These are phyloP conservation scores for Drosophila lowei DNA, from an alignment of 1,140 invertebrate genomes.

Conservation along the genomic window DNA sequence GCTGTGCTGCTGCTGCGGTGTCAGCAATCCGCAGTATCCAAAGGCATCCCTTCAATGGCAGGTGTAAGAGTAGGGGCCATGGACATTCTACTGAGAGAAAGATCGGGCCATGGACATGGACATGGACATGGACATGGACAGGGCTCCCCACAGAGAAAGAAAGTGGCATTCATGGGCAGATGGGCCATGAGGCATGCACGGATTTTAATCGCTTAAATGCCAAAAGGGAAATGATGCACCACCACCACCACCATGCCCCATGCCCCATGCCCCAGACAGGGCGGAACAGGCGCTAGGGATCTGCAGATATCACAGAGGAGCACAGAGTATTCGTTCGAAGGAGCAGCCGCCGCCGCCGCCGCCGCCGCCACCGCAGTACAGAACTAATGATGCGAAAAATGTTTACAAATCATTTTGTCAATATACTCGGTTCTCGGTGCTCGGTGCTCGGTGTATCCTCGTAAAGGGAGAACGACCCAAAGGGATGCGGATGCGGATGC, in stretches of 20 bases:
- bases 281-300: no score
- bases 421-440: constrained; percentile 43
- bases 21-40: constrained; percentile 62
- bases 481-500: not conserved
- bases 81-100: no score
- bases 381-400: constrained; percentile 80
- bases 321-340: not conserved
- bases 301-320: not conserved
- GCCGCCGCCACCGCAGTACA: no score
- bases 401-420: constrained; percentile 82
- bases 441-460: no score
- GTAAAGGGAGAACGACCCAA: not conserved
- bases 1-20: no score
- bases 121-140: no score
- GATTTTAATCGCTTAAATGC: constrained; percentile 80
- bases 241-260: constrained; percentile 22
- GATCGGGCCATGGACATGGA: no score
- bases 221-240: constrained; percentile 28
- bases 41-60: constrained; percentile 24
- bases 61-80: constrained; percentile 29
- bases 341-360: constrained; percentile 25
- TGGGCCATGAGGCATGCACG: constrained; percentile 51
- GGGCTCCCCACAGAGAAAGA: no score
- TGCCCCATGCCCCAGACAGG: not conserved
- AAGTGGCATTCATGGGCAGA: no score